Evolutionary conservation across 2,888 invertebrate species (phyloP), one percentile per base, ranked within the genome.

Genomic region (Dicycla oo): DNA sequence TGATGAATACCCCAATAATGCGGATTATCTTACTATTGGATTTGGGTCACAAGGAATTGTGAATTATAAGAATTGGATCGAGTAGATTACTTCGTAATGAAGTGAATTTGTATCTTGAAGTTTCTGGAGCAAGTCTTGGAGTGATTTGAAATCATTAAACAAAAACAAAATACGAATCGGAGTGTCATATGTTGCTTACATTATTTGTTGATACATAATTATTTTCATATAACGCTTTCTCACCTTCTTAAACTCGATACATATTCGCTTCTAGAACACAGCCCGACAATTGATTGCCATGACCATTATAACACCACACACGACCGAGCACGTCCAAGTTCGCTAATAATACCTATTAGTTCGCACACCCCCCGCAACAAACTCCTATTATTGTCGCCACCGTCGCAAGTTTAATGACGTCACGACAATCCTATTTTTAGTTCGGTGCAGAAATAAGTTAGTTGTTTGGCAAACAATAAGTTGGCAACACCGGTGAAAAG

Each of bases 401-500:
- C 30, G 56, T 64, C 75, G 51, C 68, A 72, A 76, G 60, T 76
- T 76, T 76, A 84, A 84, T 84, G 85, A 66, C 68, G 56, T 73
- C 83, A 75, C 75, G 73, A 58, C 66, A 54, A 75, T 72, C 61
- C 75, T 56, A 75, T 73, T 73, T 75, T 71, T 69, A 75, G 75
- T 76, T 73, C 23, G 38, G 56, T 49, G 38, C 23, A 62, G 69
- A 73, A 73, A 76, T 73, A 83, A 81, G 69, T 82, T 80, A 71
- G 75, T 75, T 80, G 83, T 80, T 72, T 75, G 67, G 62, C 60
- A 66, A 75, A 56, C 81, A 76, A 83, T 81, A 83, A 83, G 64
- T 80, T 70, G 69, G 80, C 51, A 60, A 34, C 61, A 67, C 60
- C 49, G 51, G 38, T 47, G 49, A 61, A 78, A 72, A 73, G 69